Percentiles rank a stretch among this genome's conserved stretches.
Conservation (phyloP, 2,888 invertebrate species). For the Lamproptera curius region DNA sequence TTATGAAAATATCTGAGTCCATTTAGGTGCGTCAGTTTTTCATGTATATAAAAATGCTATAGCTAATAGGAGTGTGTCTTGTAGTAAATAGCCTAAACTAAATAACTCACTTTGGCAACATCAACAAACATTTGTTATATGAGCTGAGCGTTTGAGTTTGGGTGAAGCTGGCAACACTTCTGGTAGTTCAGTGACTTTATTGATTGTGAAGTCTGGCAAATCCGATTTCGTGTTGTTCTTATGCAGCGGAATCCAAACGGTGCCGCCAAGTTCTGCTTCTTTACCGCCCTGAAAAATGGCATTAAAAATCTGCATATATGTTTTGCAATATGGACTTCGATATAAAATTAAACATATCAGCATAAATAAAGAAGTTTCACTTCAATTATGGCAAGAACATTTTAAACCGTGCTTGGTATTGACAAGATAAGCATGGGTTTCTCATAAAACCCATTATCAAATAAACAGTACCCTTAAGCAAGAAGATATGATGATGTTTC, state of each 20-base stretch:
- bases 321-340: too few relatives aligned
- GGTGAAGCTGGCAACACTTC: conserved; percentile 78
- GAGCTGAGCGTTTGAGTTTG: conserved; percentile 50
- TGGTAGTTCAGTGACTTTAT: conserved; percentile 80
- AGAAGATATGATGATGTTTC: too few relatives aligned
- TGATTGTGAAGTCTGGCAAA: conserved; percentile 82
- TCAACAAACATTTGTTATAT: conserved; percentile 37
- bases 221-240: conserved; percentile 68
- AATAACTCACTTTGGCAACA: conserved; percentile 16
- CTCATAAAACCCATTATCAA: too few relatives aligned
- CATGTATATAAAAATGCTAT: not conserved
- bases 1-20: too few relatives aligned
- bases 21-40: not conserved
- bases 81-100: conserved; percentile 2
- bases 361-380: too few relatives aligned
- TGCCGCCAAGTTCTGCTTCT: conserved; percentile 85
- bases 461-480: too few relatives aligned
- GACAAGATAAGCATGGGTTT: too few relatives aligned
- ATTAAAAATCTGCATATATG: too few relatives aligned
- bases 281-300: conserved; percentile 82
- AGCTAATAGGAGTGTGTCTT: conserved; percentile 2
- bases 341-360: too few relatives aligned
- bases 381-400: too few relatives aligned
- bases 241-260: conserved; percentile 87
- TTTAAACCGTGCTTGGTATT: too few relatives aligned